Percentiles rank a stretch among this genome's conserved stretches.
Evolutionary conservation across 1,140 invertebrate species (phyloP).

Genomic region (Meloidogyne chitwoodi): DNA sequence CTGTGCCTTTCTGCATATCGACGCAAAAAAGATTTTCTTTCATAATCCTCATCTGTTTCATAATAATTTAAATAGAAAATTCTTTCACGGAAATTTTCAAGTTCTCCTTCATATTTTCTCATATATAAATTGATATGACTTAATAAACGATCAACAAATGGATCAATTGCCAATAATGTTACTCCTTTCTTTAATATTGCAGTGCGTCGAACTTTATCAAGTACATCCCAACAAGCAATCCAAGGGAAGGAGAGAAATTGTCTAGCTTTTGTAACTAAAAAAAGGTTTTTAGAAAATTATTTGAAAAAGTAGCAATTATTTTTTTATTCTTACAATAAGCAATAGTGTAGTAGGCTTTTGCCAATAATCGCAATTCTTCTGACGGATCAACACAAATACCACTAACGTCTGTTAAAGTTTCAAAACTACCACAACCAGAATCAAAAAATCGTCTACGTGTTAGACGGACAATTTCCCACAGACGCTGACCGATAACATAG

Average conservation of each 20-base stretch:
- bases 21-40: background rate
- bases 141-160: conserved; percentile 14
- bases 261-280: background rate
- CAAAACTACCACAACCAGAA: conserved; percentile 14
- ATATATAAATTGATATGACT: conserved; percentile 20
- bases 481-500: conserved; percentile 30
- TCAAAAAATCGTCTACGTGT: conserved; percentile 30
- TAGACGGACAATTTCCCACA: conserved; percentile 17
- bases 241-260: conserved; percentile 39
- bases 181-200: background rate
- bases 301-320: background rate
- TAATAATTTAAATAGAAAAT: background rate
- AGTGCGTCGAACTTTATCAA: conserved; percentile 18
- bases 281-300: background rate
- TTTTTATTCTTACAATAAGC: conserved; percentile 24
- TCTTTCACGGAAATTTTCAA: background rate
- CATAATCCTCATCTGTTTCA: background rate
- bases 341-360: conserved; percentile 32
- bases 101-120: background rate
- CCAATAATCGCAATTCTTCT: conserved; percentile 20
- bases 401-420: conserved; percentile 9
- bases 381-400: conserved; percentile 28
- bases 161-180: conserved; percentile 17
- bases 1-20: background rate
- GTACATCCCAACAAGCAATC: conserved; percentile 37